Evolutionary conservation across 2,113 vertebrate species (phyloP).

Genomic region (Grammomys surdaster): DNA sequence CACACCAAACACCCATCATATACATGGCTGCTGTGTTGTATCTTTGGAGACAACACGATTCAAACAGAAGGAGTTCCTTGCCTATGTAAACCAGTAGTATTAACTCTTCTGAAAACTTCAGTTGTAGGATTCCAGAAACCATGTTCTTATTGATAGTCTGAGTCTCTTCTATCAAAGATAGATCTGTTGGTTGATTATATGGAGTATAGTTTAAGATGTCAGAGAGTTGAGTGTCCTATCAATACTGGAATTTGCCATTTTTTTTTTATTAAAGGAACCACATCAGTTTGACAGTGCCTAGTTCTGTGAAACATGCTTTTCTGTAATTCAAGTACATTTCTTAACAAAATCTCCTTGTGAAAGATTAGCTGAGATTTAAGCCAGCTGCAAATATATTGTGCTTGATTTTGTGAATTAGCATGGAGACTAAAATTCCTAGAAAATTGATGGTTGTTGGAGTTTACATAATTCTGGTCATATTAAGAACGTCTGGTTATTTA

Average conservation of each 20-base stretch:
- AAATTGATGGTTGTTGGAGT: constrained; percentile 80
- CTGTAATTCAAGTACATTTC: constrained; percentile 44
- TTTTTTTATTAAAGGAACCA: background rate
- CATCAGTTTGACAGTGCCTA: background rate
- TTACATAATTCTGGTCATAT: constrained; percentile 81
- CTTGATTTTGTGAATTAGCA: constrained; percentile 74
- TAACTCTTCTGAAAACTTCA: too few relatives aligned
- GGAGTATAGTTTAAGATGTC: background rate
- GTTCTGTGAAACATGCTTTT: constrained; percentile 52
- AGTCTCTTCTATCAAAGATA: background rate
- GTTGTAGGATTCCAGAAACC: background rate
- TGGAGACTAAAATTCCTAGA: constrained; percentile 74
- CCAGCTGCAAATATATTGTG: constrained; percentile 78
- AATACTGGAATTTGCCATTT: background rate
- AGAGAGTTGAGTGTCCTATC: background rate
- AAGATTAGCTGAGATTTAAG: constrained; percentile 56
- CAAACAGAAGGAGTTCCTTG: accelerated
- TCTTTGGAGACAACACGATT: background rate
- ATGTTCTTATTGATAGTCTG: background rate
- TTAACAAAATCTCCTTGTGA: constrained; percentile 33
- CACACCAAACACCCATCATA: background rate
- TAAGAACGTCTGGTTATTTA: constrained; percentile 78
- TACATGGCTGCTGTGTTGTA: background rate
- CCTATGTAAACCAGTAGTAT: background rate
- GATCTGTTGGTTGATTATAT: background rate